These are phyloP conservation scores for Porphyrio hochstetteri DNA, from an alignment of 2,113 vertebrate species.

Conservation along the genomic window DNA sequence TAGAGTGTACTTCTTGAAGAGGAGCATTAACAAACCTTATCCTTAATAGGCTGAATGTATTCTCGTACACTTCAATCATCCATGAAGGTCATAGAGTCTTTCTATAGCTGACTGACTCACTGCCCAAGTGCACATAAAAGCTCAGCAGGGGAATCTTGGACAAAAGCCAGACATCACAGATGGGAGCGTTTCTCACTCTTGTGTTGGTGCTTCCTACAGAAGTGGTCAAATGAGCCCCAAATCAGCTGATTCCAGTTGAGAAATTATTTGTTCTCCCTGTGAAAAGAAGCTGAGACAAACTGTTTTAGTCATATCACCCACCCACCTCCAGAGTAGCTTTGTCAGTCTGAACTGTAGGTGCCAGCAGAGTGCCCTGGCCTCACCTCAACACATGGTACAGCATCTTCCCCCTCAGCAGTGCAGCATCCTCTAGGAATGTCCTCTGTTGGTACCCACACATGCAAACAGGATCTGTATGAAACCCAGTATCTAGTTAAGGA, in stretches of 20 bases:
- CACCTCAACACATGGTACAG: neutral
- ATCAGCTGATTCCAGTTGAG: constrained; percentile 15
- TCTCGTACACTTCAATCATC: neutral
- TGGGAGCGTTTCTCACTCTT: neutral
- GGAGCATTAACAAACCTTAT: neutral
- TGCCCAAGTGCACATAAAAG: neutral
- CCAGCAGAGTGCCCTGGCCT: neutral
- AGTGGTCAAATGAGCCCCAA: neutral
- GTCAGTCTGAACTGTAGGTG: neutral
- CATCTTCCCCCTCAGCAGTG: neutral
- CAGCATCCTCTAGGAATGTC: neutral
- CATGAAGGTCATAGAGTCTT: neutral
- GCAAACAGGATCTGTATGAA: neutral
- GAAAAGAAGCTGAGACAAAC: neutral
- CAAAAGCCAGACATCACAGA: constrained; percentile 25
- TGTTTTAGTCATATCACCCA: neutral
- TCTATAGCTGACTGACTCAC: neutral
- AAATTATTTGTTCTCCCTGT: neutral
- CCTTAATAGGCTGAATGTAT: neutral
- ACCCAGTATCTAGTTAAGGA: neutral
- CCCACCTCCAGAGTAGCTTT: neutral
- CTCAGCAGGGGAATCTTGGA: neutral
- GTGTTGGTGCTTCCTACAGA: constrained; percentile 32
- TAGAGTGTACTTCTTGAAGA: neutral
- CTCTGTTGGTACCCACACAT: fast-evolving